Conservation (phyloP, 2,797 vertebrate genomes). For the Acropternis orthonyx region DNA sequence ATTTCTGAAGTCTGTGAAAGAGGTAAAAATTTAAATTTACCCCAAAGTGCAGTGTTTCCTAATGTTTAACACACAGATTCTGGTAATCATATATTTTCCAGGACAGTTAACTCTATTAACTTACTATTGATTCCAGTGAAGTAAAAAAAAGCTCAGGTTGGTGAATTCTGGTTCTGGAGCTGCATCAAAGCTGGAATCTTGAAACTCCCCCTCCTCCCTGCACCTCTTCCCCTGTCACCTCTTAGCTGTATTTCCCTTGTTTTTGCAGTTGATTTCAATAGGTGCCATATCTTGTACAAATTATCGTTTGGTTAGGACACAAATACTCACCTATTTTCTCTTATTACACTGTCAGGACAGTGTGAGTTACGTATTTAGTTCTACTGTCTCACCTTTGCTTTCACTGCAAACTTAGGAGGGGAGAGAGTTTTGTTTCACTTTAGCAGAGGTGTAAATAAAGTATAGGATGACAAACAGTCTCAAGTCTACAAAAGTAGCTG, state of each 20-base stretch:
- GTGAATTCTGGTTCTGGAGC: neutral
- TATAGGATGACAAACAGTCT: neutral
- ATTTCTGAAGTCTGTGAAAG: neutral
- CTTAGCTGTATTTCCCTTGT: neutral
- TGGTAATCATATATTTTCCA: neutral
- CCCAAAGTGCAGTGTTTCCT: neutral
- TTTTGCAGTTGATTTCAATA: neutral
- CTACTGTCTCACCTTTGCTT: neutral
- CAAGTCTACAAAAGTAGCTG: neutral
- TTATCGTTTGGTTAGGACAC: neutral
- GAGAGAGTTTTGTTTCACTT: neutral
- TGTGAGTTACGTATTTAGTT: neutral
- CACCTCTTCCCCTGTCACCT: fast-evolving
- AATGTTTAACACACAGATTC: neutral
- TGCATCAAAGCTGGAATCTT: neutral
- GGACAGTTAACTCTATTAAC: neutral
- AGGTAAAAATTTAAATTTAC: neutral
- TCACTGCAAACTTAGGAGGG: neutral
- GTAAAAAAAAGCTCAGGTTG: neutral
- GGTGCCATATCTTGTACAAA: neutral
- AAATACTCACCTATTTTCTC: neutral
- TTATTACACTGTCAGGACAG: neutral
- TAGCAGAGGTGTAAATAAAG: neutral
- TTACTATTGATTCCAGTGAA: neutral
- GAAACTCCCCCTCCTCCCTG: neutral